Conservation (phyloP, 2,888 invertebrate genomes). For the Pyrrhia umbra region DNA sequence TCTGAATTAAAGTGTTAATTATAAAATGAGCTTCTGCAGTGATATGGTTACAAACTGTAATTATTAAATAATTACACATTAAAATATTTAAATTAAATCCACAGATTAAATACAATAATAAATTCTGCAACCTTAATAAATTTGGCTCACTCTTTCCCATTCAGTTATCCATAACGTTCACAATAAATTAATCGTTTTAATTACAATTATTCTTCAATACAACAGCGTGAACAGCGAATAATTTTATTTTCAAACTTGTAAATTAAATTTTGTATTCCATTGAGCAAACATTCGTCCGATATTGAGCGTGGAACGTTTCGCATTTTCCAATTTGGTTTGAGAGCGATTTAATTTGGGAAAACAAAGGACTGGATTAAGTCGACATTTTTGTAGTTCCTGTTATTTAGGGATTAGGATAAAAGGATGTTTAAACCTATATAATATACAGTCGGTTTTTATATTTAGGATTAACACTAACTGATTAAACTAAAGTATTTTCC, state of each 20-base stretch:
- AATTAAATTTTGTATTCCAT: conserved; percentile 62
- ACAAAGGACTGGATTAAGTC: conserved; percentile 80
- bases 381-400: conserved; percentile 65
- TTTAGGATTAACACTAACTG: no score
- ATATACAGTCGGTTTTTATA: no score
- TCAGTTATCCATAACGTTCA: conserved; percentile 17
- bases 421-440: no score
- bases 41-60: no score
- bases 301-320: conserved; percentile 62
- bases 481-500: no score
- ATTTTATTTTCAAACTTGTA: conserved; percentile 56
- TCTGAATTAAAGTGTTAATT: no score
- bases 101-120: conserved; percentile 2
- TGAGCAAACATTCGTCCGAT: conserved; percentile 53
- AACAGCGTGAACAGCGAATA: conserved; percentile 39
- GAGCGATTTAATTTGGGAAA: conserved; percentile 83
- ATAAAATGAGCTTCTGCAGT: no score
- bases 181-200: conserved; percentile 36
- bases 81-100: neutral
- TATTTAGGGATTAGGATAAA: conserved; percentile 62
- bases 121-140: neutral
- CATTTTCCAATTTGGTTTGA: conserved; percentile 80
- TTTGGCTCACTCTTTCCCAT: conserved; percentile 17
- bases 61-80: neutral
- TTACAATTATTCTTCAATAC: conserved; percentile 37